Base-by-base conservation (phyloP, 1,140 invertebrate genomes). In the Papilio dardanus region DNA sequence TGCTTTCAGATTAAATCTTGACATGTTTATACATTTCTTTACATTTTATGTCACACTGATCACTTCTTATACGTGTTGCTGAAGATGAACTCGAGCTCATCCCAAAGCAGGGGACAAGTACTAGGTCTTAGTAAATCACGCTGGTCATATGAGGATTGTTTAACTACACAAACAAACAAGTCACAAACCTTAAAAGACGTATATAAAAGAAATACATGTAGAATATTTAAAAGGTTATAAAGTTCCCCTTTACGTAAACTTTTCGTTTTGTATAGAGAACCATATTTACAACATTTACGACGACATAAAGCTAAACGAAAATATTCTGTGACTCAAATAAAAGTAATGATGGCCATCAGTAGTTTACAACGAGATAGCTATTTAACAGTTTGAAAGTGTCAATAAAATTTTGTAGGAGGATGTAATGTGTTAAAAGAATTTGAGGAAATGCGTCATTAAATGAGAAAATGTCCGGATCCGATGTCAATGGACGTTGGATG, bases 331-430 rank as follows among this genome's bases (percentile, higher is more conserved):
- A 46, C 42, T 46, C 19, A 46, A 46, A 46, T 42, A 46, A 42
- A 46, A 46, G 0, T 46, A 46, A 46, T 77, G 88, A 86, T 84
- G 84, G 79, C 71, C 77, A 42, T 69, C 78, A 81, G 62, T 24
- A 62, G 82, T 84, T 85, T 87, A 88, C 86, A 78, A 77, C 35
- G 77, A 81, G 81, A 85, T 86, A 76, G 80, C 83, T 79, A 79
- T 77, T 79, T 81, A 86, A 87, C 88, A 86, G 40, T 42, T 74
- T 71, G 50, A 68, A 79, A 79, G 73, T 40, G 46, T 75, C 71
- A 76, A 73, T 54, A 66, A 31, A 46, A 46, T 16, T 19, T 19
- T 46, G 42, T 46, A 46, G 42, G 42, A 46, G 19, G 42, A 19
- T 46, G 5, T 46, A 19, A 46, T 19, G 42, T 6, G n/a, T n/a